Evolutionary conservation across 2,113 vertebrate genomes (phyloP).

Genomic region (Beaufortia kweichowensis): DNA sequence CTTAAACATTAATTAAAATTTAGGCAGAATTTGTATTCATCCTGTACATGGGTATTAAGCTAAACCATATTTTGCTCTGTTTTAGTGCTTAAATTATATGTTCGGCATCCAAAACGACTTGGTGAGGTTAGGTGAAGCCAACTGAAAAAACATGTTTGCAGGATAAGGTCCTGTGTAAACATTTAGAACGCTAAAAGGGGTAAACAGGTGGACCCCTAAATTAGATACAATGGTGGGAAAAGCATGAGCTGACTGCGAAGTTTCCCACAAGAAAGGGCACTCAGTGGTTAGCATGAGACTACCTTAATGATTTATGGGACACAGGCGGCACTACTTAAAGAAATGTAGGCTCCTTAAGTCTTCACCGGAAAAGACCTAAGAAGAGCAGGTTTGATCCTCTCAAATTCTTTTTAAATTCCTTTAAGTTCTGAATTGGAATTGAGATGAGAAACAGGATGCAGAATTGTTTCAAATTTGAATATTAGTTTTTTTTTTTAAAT

Average conservation of each 20-base stretch:
- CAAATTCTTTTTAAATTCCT: background rate
- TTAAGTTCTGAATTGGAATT: too few relatives aligned
- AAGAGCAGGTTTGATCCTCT: conserved; percentile 5
- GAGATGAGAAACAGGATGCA: too few relatives aligned
- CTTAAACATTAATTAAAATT: conserved; percentile 33
- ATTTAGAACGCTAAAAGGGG: conserved; percentile 34
- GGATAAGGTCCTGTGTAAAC: conserved; percentile 48
- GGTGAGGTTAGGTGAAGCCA: conserved; percentile 42
- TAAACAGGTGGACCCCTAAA: conserved; percentile 54
- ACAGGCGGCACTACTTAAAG: conserved; percentile 21
- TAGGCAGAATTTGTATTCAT: background rate
- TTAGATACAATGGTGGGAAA: conserved; percentile 50
- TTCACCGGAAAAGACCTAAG: conserved; percentile 18
- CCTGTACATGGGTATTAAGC: conserved; percentile 13
- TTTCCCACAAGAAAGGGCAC: conserved; percentile 37
- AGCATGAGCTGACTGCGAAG: conserved; percentile 34
- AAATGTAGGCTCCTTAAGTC: conserved; percentile 20
- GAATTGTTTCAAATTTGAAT: too few relatives aligned
- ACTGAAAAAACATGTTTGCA: conserved; percentile 41
- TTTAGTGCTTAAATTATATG: conserved; percentile 1
- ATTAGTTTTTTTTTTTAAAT: too few relatives aligned
- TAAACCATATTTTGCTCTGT: background rate
- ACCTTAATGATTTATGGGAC: conserved; percentile 44
- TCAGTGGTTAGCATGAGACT: conserved; percentile 5
- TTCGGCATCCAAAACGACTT: conserved; percentile 7